phyloP scores from a whole-genome alignment of 2,113 vertebrate species.

The Pterophyllum scalare region DNA sequence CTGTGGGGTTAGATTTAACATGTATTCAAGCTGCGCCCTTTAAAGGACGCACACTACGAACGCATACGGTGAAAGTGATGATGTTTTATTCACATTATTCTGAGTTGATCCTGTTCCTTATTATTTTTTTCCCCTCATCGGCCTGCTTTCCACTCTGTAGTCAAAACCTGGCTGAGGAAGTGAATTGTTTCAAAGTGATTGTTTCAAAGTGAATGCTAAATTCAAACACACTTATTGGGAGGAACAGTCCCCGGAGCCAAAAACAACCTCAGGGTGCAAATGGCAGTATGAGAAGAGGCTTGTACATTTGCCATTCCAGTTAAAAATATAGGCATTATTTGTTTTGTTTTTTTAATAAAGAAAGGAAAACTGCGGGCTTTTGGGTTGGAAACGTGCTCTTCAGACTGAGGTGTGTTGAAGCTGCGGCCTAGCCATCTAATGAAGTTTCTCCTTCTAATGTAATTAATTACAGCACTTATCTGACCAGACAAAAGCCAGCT shows the following conservation, averaged over 20 bases:
- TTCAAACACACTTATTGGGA: not conserved
- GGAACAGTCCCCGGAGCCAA: not conserved
- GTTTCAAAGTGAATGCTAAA: conserved; percentile 8
- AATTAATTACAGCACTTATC: conserved; percentile 75
- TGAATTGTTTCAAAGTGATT: not conserved
- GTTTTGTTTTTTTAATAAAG: not conserved
- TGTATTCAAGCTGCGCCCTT: not conserved
- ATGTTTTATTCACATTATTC: not conserved
- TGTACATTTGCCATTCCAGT: not conserved
- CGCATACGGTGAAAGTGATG: not conserved
- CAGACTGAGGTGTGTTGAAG: conserved; percentile 27
- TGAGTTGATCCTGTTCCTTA: not conserved
- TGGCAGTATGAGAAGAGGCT: not conserved
- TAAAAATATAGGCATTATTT: not conserved
- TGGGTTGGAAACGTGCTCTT: not conserved
- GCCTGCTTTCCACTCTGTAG: not conserved
- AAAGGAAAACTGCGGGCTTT: not conserved
- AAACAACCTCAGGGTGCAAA: not conserved
- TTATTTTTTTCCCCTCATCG: not conserved
- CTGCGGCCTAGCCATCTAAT: conserved; percentile 37
- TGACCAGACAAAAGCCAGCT: conserved; percentile 64
- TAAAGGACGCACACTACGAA: not conserved
- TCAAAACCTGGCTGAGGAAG: not conserved
- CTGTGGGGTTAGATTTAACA: not conserved
- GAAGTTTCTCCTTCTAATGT: conserved; percentile 59